phyloP scores from a whole-genome alignment of 1,140 invertebrate species.

The Diuraphis noxia region DNA sequence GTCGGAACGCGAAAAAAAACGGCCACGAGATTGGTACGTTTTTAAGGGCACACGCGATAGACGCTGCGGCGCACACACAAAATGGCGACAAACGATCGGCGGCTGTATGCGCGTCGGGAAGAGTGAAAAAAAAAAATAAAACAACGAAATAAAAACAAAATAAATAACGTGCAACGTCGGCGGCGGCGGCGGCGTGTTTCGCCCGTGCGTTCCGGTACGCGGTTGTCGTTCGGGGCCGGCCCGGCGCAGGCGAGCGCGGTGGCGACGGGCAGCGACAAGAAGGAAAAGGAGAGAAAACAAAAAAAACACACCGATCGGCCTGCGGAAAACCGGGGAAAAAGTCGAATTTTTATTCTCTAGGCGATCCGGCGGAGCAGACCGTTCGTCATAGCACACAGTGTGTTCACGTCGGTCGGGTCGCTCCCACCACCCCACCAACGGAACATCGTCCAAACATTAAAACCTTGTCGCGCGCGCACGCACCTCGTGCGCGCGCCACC shows the following conservation, averaged over 20 bases:
- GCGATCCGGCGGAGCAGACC: constrained; percentile 50
- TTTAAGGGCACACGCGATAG: not conserved
- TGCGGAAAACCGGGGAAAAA: constrained; percentile 53
- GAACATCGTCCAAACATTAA: constrained; percentile 44
- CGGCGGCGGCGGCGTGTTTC: constrained; percentile 2
- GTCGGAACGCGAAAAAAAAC: not conserved
- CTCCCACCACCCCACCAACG: constrained; percentile 52
- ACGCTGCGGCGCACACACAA: constrained; percentile 12
- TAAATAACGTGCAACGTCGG: constrained; percentile 34
- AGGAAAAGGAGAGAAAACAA: constrained; percentile 17
- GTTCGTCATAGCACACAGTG: constrained; percentile 52
- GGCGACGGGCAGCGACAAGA: constrained; percentile 31
- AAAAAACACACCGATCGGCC: constrained; percentile 49
- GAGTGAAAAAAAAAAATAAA: constrained; percentile 36
- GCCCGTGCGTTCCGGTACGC: constrained; percentile 3
- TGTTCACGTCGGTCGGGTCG: constrained; percentile 51
- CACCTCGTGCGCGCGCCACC: not conserved
- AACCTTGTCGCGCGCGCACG: constrained; percentile 31
- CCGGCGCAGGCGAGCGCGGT: constrained; percentile 23
- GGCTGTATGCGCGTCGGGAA: not conserved
- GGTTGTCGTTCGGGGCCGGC: constrained; percentile 29
- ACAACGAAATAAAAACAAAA: not conserved
- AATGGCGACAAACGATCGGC: constrained; percentile 42
- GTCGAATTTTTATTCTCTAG: constrained; percentile 51
- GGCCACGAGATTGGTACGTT: not conserved